Conservation (phyloP, 2,888 invertebrate genomes). For the Agrilus mali region DNA sequence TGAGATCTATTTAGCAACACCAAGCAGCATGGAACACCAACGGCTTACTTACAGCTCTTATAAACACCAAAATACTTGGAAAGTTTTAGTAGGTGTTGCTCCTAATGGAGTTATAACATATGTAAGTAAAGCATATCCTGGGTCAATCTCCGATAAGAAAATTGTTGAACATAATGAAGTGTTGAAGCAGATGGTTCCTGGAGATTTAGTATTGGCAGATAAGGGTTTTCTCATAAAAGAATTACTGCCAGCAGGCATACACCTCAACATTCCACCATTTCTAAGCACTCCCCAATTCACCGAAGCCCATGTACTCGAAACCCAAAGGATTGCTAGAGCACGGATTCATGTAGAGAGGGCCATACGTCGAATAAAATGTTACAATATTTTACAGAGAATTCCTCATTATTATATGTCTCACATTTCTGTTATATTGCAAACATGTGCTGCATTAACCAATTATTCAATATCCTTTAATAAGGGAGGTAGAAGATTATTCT, state of each 20-base stretch:
- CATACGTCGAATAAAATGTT: conserved; percentile 15
- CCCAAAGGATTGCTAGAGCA: conserved; percentile 15
- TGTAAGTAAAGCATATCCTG: conserved; percentile 18
- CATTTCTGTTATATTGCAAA: too few species aligned
- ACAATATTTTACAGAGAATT: too few species aligned
- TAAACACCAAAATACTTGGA: conserved; percentile 18
- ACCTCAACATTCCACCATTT: conserved; percentile 19
- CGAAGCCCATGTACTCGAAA: conserved; percentile 12
- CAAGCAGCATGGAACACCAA: conserved; percentile 11
- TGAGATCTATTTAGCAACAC: conserved; percentile 12
- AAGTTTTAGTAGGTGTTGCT: conserved; percentile 18
- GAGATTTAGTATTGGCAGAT: conserved; percentile 18
- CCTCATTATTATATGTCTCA: too few species aligned
- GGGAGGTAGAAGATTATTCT: too few species aligned
- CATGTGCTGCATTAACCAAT: too few species aligned
- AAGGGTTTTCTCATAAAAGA: conserved; percentile 19
- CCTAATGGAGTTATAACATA: conserved; percentile 20
- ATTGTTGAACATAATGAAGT: conserved; percentile 14
- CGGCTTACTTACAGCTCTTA: conserved; percentile 13
- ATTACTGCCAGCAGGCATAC: conserved; percentile 15
- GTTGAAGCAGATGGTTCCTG: conserved; percentile 11
- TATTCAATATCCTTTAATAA: too few species aligned
- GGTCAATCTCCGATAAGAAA: conserved; percentile 17
- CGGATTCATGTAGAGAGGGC: conserved; percentile 18
- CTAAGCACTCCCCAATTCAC: conserved; percentile 14